These are phyloP conservation scores for Hucho hucho DNA, from an alignment of 2,113 vertebrate species.

Conservation along the genomic window DNA sequence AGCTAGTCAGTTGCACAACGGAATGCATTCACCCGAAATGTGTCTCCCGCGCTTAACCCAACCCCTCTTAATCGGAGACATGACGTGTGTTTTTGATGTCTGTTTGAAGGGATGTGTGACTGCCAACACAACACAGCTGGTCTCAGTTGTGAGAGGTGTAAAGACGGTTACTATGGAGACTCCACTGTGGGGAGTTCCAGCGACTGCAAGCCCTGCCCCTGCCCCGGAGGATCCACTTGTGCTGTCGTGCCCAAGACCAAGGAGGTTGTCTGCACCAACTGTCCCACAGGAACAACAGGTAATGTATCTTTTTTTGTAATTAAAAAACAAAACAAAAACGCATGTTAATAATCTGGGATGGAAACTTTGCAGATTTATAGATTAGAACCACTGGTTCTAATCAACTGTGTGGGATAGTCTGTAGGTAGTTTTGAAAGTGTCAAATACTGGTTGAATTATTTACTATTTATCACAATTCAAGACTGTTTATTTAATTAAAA, in stretches of 20 bases:
- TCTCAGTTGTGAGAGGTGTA: constrained; percentile 88
- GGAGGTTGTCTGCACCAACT: constrained; percentile 96
- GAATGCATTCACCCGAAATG: too few relatives aligned
- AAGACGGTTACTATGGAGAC: constrained; percentile 90
- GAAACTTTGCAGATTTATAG: neutral
- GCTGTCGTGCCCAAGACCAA: constrained; percentile 84
- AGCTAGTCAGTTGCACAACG: too few relatives aligned
- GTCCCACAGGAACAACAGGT: constrained; percentile 91
- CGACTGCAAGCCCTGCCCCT: constrained; percentile 88
- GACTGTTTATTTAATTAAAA: too few relatives aligned
- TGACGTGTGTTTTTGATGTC: neutral
- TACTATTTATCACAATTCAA: too few relatives aligned
- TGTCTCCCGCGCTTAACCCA: too few relatives aligned
- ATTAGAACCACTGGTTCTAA: neutral
- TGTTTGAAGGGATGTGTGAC: constrained; percentile 75
- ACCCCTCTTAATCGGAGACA: neutral
- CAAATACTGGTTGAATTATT: too few relatives aligned
- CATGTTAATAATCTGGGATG: neutral
- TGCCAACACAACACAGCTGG: constrained; percentile 86
- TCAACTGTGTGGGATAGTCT: neutral
- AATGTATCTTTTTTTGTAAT: neutral
- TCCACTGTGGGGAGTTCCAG: constrained; percentile 74
- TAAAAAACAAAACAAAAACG: neutral
- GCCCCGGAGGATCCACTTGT: constrained; percentile 85
- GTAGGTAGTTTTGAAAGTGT: too few relatives aligned